phyloP scores from a whole-genome alignment of 2,888 invertebrate species.

The Megamerina dolium region DNA sequence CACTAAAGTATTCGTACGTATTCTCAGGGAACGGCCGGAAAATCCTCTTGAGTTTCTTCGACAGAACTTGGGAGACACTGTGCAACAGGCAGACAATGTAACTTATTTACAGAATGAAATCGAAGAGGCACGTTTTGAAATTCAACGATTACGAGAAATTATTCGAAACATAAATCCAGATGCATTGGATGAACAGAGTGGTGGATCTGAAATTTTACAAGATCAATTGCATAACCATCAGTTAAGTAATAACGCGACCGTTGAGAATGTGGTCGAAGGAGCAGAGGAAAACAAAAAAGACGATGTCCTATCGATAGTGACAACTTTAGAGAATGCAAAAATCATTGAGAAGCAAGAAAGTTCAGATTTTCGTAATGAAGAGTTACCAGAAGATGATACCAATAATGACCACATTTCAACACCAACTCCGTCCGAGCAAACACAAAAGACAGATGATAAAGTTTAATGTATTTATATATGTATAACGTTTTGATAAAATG shows the following conservation, averaged over 20 bases:
- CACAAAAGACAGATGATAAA: conserved; percentile 6
- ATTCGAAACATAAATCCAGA: conserved; percentile 34
- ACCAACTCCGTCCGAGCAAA: neutral
- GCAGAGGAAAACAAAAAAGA: too few relatives aligned
- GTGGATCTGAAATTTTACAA: too few relatives aligned
- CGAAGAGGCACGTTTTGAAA: conserved; percentile 35
- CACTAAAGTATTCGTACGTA: conserved; percentile 43
- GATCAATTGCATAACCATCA: too few relatives aligned
- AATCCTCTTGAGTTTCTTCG: conserved; percentile 44
- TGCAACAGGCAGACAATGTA: conserved; percentile 38
- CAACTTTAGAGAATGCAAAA: too few relatives aligned
- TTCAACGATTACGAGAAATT: conserved; percentile 32
- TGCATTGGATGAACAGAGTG: conserved; percentile 20
- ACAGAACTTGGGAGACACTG: conserved; percentile 38
- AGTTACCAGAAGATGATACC: neutral
- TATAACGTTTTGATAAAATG: too few relatives aligned
- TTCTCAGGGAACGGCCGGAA: conserved; percentile 42
- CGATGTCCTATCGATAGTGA: too few relatives aligned
- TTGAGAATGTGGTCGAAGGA: too few relatives aligned
- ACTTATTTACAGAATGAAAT: conserved; percentile 38
- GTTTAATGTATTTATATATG: too few relatives aligned
- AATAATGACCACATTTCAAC: neutral
- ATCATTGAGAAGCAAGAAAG: too few relatives aligned
- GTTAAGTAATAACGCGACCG: too few relatives aligned
- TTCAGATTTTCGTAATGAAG: too few relatives aligned